phyloP scores from a whole-genome alignment of 2,113 vertebrate genomes.

The Larimichthys crocea region DNA sequence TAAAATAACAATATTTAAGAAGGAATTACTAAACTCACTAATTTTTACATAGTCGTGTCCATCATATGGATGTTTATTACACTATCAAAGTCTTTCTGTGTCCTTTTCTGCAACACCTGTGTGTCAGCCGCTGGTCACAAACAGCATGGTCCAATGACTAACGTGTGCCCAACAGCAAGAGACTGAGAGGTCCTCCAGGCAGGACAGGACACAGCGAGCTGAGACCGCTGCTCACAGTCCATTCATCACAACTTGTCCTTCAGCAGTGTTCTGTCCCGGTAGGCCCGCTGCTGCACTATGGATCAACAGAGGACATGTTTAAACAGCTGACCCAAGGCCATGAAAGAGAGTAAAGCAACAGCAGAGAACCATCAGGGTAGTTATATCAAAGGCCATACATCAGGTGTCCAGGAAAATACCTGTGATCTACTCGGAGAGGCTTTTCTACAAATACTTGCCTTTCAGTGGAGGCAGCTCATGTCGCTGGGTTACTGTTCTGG shows the following conservation, averaged over 20 bases:
- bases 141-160: constrained; percentile 49
- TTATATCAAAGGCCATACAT: constrained; percentile 55
- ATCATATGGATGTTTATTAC: not conserved
- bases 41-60: not conserved
- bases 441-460: not conserved
- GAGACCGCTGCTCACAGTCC: constrained; percentile 45
- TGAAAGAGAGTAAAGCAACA: constrained; percentile 51
- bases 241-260: constrained; percentile 75
- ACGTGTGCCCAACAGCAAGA: constrained; percentile 38
- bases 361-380: constrained; percentile 40
- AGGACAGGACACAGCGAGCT: constrained; percentile 57
- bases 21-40: not conserved
- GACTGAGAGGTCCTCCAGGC: constrained; percentile 51
- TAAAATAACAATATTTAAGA: not conserved
- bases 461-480: not conserved
- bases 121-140: constrained; percentile 44
- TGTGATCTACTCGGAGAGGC: constrained; percentile 32
- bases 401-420: constrained; percentile 37
- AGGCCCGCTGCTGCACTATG: constrained; percentile 53
- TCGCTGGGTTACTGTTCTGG: constrained; percentile 20
- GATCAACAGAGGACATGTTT: constrained; percentile 72
- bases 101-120: constrained; percentile 17
- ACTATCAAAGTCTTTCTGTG: not conserved
- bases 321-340: constrained; percentile 73
- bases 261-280: constrained; percentile 59